Base-by-base conservation (phyloP, 2,888 invertebrate species). In the Linhomoeus sp. region DNA sequence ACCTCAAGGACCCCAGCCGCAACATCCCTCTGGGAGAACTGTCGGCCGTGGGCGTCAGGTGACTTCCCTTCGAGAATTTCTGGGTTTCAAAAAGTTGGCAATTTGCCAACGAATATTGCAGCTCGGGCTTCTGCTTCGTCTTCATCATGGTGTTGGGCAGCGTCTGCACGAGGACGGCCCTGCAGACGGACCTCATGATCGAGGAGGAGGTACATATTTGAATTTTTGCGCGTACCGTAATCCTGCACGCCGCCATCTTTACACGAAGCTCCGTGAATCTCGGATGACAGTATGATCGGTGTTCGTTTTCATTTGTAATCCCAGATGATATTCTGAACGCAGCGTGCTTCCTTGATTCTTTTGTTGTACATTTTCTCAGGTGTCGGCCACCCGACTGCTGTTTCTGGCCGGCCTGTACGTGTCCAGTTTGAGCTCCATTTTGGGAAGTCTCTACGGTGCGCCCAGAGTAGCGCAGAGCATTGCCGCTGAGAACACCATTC, bases 401-500 rank as follows among this genome's bases (percentile, higher is more conserved):
- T 74, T 90, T 49, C 71, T 92, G 37, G 80, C 85, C 47, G 92
- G 92, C 22, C 75, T 92, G 45, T 94, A 92, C 67, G 85, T 92
- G 19, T 86, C 87, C 46, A 88, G 88, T 20, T 82, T 92, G 75
- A 88, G 88, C 40, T 85, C 86, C 43, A 87, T 88, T 63, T 75
- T 92, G 57, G 90, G 88, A 15, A 85, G 88, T 36, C 81, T 92
- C 78, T 90, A 92, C 62, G 90, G 90, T 2, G 86, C 90, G 1
- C 88, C 90, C 0, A 74, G 90, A 55, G 87, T 92, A 1, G 70
- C 90, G 29, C 90, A 92, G 67, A 85, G 86, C 52, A 88, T 94
- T 56, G 86, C 92, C 40, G 80, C 82, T 63, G 90, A 92, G 66
- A 87, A 81, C 68, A 86, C 88, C 37, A 83, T 94, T 58, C 92